phyloP scores from a whole-genome alignment of 2,888 invertebrate species.

The Aethes cnicana region DNA sequence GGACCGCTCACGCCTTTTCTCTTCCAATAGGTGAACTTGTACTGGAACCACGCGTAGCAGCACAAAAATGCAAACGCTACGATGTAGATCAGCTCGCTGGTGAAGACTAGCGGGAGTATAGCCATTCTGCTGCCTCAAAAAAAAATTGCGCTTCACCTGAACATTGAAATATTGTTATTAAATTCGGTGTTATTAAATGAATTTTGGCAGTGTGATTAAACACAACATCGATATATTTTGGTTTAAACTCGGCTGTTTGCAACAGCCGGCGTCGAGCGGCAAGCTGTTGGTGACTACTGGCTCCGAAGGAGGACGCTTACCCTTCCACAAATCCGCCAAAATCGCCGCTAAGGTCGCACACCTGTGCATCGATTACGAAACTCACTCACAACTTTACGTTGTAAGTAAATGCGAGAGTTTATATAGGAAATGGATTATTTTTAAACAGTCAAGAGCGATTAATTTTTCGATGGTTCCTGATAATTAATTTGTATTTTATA shows the following conservation, averaged over 20 bases:
- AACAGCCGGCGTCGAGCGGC: conserved; percentile 5
- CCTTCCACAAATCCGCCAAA: conserved; percentile 21
- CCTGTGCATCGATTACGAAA: conserved; percentile 2
- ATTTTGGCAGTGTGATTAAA: no score
- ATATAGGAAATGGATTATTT: no score
- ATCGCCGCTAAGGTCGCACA: conserved; percentile 16
- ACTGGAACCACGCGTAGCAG: conserved; percentile 58
- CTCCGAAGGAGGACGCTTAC: conserved; percentile 14
- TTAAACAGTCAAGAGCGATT: no score
- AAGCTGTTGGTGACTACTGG: conserved; percentile 17
- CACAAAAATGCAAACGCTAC: conserved; percentile 18
- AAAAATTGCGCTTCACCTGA: no score
- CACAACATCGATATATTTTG: no score
- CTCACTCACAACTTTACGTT: background rate
- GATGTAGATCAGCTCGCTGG: conserved; percentile 19
- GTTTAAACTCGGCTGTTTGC: background rate
- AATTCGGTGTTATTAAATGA: no score
- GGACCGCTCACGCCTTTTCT: conserved; percentile 80
- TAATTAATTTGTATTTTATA: no score
- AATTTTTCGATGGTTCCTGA: no score
- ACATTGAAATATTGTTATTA: no score
- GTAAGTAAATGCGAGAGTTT: background rate
- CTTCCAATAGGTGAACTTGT: conserved; percentile 83
- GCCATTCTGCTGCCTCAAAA: conserved; percentile 7
- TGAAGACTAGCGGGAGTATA: conserved; percentile 13